phyloP scores from a whole-genome alignment of 2,797 vertebrate species.

The Peromyscus nudipes region DNA sequence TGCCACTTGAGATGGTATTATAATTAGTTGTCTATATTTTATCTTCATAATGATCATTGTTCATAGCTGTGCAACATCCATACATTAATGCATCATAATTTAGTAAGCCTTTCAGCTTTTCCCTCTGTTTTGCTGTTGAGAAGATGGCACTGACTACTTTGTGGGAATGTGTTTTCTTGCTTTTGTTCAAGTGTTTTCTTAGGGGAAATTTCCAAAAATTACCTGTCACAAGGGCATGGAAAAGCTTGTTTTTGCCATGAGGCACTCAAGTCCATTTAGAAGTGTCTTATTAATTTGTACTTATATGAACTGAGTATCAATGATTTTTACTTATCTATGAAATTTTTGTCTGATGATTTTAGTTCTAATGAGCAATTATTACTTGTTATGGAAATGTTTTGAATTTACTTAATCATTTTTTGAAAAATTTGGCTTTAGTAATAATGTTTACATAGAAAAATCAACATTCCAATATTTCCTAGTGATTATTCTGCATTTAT shows the following conservation, averaged over 20 bases:
- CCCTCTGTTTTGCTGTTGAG: neutral
- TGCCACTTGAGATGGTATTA: slow-evolving; percentile 34
- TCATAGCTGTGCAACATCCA: slow-evolving; percentile 47
- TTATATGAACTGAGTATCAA: neutral
- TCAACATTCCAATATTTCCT: neutral
- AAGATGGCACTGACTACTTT: neutral
- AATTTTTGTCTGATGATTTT: neutral
- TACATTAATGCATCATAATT: slow-evolving; percentile 22
- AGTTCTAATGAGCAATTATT: slow-evolving; percentile 20
- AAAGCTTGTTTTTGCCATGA: neutral
- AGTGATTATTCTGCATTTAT: neutral
- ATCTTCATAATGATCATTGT: slow-evolving; percentile 67
- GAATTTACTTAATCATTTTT: slow-evolving; percentile 36
- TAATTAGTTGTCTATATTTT: slow-evolving; percentile 49
- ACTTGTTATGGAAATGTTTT: slow-evolving; percentile 3
- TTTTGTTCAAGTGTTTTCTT: slow-evolving; percentile 44
- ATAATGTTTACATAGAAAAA: neutral
- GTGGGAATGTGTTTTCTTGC: slow-evolving; percentile 10
- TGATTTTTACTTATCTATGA: neutral
- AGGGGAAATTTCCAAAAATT: slow-evolving; percentile 38
- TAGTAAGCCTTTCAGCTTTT: neutral
- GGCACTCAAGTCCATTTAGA: neutral
- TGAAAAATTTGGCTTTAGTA: slow-evolving; percentile 28
- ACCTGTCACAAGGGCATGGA: neutral
- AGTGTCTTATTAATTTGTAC: neutral